Evolutionary conservation across 2,888 invertebrate genomes (phyloP).

Genomic region (Pristionchus mayeri): DNA sequence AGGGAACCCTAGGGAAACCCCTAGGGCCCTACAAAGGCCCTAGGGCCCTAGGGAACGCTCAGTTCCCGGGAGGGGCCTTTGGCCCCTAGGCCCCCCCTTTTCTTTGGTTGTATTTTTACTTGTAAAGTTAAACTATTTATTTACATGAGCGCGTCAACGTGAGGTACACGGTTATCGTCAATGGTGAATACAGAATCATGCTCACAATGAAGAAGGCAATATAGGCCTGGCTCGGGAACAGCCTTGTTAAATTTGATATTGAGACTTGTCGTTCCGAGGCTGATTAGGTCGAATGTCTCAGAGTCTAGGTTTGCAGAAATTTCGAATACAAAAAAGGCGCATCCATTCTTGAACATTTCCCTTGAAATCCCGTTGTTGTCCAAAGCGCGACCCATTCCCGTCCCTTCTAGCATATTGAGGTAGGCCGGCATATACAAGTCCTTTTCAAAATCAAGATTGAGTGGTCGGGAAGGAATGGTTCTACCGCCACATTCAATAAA

Average conservation of each 20-base stretch:
- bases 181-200: neutral
- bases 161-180: neutral
- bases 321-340: neutral
- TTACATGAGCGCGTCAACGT: neutral
- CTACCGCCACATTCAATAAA: neutral
- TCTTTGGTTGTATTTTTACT: neutral
- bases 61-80: neutral
- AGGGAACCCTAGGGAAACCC: neutral
- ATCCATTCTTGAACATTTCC: neutral
- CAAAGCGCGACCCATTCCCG: neutral
- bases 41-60: neutral
- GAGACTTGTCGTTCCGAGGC: neutral
- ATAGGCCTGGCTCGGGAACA: neutral
- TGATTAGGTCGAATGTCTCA: neutral
- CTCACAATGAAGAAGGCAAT: neutral
- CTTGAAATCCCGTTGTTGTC: neutral
- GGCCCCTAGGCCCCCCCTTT: neutral
- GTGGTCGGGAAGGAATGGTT: neutral
- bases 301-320: neutral
- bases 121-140: neutral
- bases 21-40: neutral
- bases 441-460: neutral
- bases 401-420: neutral
- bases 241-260: slow-evolving; percentile 2
- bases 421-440: neutral